Evolutionary conservation across 2,888 invertebrate genomes (phyloP).

Genomic region (Melitaea athalia): DNA sequence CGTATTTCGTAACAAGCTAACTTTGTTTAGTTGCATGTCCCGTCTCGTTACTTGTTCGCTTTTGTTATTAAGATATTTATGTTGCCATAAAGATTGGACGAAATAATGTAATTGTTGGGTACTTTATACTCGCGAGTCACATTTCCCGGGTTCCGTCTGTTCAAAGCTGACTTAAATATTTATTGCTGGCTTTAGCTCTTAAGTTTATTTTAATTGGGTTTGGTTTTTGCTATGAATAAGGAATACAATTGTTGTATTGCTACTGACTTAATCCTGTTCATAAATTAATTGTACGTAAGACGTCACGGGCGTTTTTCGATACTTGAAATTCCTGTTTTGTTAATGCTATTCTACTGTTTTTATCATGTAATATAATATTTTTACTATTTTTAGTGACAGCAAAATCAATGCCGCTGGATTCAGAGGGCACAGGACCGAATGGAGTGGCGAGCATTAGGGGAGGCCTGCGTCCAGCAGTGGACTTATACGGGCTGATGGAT

Average conservation of each 20-base stretch:
- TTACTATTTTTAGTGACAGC: too few species aligned
- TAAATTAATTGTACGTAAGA: too few species aligned
- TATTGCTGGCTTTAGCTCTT: background rate
- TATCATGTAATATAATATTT: too few species aligned
- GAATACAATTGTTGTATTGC: background rate
- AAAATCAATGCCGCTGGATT: too few species aligned
- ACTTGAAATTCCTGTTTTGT: too few species aligned
- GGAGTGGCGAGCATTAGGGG: too few species aligned
- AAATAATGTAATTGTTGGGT: conserved; percentile 25
- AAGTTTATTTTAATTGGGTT: conserved; percentile 2
- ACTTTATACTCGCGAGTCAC: background rate
- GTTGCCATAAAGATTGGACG: conserved; percentile 29
- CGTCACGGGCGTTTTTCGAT: too few species aligned
- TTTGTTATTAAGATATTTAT: conserved; percentile 32
- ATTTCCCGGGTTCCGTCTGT: background rate
- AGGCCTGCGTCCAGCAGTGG: too few species aligned
- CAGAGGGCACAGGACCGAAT: too few species aligned
- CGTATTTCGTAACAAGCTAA: conserved; percentile 49
- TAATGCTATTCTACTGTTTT: too few species aligned
- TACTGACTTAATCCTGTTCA: background rate
- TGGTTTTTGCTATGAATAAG: background rate
- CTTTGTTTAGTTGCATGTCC: conserved; percentile 49
- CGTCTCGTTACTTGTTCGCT: conserved; percentile 33
- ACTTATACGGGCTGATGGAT: too few species aligned
- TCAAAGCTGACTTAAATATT: conserved; percentile 7